Percentiles rank a stretch among this genome's conserved stretches.
These are phyloP conservation scores for Crematogaster levior DNA, from an alignment of 2,888 invertebrate genomes.

Conservation along the genomic window DNA sequence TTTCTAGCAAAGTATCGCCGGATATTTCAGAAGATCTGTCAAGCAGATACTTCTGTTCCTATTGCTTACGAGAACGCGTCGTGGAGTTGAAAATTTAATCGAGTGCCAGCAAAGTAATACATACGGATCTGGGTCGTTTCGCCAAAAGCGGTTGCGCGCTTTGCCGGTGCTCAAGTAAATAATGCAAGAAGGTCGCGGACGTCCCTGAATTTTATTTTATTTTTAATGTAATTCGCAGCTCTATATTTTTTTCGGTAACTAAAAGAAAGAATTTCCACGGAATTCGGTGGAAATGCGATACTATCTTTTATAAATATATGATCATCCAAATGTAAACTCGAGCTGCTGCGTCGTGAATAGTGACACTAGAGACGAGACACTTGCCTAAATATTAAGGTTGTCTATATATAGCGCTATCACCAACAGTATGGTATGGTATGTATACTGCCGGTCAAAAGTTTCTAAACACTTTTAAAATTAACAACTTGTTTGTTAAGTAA, in stretches of 20 bases:
- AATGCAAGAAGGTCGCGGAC: constrained; percentile 18
- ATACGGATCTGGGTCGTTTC: constrained; percentile 37
- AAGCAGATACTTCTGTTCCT: constrained; percentile 36
- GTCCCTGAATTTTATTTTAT: not conserved
- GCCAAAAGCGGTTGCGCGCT: not conserved
- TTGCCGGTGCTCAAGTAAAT: constrained; percentile 23
- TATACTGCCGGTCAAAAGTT: too few relatives aligned
- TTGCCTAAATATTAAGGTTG: too few relatives aligned
- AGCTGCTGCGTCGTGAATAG: too few relatives aligned
- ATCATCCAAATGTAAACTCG: too few relatives aligned
- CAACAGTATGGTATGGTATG: too few relatives aligned
- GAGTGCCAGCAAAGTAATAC: constrained; percentile 36
- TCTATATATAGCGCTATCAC: too few relatives aligned
- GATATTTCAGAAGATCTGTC: constrained; percentile 51
- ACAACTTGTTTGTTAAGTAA: too few relatives aligned
- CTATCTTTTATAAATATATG: constrained; percentile 13
- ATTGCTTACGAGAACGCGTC: constrained; percentile 19
- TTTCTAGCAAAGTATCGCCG: constrained; percentile 27
- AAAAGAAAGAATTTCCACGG: not conserved
- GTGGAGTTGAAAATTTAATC: constrained; percentile 45
- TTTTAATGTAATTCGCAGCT: constrained; percentile 15
- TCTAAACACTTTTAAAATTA: too few relatives aligned
- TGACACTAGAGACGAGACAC: too few relatives aligned
- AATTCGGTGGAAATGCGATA: not conserved
- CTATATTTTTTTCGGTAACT: not conserved